Conservation (phyloP, 2,888 invertebrate species). For the Kuschelorhynchus macadamiae region DNA sequence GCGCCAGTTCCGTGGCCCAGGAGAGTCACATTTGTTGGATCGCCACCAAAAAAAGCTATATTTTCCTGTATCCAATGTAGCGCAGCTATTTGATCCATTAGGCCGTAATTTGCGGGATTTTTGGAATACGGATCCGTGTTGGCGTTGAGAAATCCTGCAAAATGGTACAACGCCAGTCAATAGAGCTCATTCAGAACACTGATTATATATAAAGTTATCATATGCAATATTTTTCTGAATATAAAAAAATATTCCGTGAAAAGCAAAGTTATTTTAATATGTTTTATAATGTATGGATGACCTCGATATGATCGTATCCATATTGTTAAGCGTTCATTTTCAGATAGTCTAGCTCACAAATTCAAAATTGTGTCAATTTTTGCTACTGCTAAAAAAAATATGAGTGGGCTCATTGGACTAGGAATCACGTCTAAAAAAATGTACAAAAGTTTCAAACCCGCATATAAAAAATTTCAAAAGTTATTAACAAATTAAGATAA, state of each 20-base stretch:
- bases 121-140: constrained; percentile 89
- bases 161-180: neutral
- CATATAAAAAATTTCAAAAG: no score
- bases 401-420: no score
- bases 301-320: neutral
- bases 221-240: no score
- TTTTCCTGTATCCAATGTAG: constrained; percentile 97
- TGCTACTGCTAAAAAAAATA: no score
- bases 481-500: no score
- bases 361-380: no score
- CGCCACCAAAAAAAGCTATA: constrained; percentile 95
- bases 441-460: no score
- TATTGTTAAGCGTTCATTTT: no score
- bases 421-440: no score
- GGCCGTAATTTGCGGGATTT: constrained; percentile 95
- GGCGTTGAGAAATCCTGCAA: constrained; percentile 88
- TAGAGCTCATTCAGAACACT: neutral
- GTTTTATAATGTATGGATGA: neutral
- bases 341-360: no score
- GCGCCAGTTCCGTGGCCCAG: constrained; percentile 97
- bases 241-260: no score
- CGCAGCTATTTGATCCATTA: constrained; percentile 97
- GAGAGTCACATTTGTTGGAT: constrained; percentile 92
- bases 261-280: neutral
- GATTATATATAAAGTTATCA: no score